Evolutionary conservation across 2,113 vertebrate genomes (phyloP).

Genomic region (Sapayoa aenigma): DNA sequence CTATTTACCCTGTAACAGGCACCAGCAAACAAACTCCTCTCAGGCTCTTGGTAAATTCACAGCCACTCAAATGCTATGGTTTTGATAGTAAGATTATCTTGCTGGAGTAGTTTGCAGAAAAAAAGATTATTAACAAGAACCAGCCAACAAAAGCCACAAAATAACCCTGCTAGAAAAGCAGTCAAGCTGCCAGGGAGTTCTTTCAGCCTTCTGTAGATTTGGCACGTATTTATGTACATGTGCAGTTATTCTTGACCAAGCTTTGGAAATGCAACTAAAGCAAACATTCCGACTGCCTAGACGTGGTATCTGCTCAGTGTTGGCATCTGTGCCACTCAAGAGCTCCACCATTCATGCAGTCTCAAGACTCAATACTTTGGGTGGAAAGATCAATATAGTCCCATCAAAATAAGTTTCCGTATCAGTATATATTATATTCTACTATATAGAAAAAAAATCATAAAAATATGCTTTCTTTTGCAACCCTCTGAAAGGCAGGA

Average conservation of each 20-base stretch:
- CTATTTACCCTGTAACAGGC: background rate
- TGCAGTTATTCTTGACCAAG: background rate
- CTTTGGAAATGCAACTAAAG: conserved; percentile 4
- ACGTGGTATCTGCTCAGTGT: background rate
- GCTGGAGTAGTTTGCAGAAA: background rate
- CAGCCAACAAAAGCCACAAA: background rate
- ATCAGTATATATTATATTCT: background rate
- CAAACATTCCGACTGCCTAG: background rate
- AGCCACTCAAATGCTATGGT: background rate
- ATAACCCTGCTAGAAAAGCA: background rate
- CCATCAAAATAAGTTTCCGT: background rate
- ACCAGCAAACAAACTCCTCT: background rate
- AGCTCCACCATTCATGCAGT: background rate
- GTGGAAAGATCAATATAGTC: background rate
- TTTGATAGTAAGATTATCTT: background rate
- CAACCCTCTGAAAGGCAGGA: background rate
- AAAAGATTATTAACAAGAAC: background rate
- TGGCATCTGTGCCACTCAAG: background rate
- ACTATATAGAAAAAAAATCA: background rate
- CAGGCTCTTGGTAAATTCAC: background rate
- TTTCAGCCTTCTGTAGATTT: background rate
- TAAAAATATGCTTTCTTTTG: background rate
- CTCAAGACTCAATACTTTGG: background rate
- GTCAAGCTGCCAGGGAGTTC: background rate
- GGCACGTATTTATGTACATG: background rate